phyloP scores from a whole-genome alignment of 92 coral and sea anemone species.

The Zoanthus solanderi region DNA sequence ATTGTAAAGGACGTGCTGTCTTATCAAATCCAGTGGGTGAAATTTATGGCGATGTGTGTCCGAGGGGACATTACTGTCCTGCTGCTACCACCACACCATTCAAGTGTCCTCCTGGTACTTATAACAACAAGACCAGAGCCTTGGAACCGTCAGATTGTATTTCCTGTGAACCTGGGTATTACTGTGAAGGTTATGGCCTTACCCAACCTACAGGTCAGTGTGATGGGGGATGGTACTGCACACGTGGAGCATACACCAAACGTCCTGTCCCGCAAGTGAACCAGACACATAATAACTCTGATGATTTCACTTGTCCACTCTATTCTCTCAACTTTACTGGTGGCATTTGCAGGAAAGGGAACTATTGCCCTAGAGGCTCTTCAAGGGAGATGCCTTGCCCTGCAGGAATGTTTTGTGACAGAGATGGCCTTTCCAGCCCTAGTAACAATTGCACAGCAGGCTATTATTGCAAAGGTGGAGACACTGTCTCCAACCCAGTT shows the following conservation, averaged over 20 bases:
- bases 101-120: slow-evolving; percentile 99
- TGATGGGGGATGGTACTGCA: slow-evolving; percentile 95
- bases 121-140: slow-evolving; percentile 84
- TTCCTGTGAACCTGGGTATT: slow-evolving; percentile 93
- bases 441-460: slow-evolving; percentile 94
- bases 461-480: slow-evolving; percentile 83
- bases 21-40: slow-evolving; percentile 81
- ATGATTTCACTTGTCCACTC: slow-evolving; percentile 90
- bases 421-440: slow-evolving; percentile 75
- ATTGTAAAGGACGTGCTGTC: slow-evolving; percentile 86
- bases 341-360: slow-evolving; percentile 85
- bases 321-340: slow-evolving; percentile 97
- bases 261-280: slow-evolving; percentile 74
- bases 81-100: slow-evolving; percentile 89
- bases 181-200: slow-evolving; percentile 92
- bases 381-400: slow-evolving; percentile 78
- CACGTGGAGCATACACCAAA: slow-evolving; percentile 84
- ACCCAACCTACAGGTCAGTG: slow-evolving; percentile 84
- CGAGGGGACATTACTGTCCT: slow-evolving; percentile 88
- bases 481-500: slow-evolving; percentile 74
- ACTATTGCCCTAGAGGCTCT: slow-evolving; percentile 91
- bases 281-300: slow-evolving; percentile 77
- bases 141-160: slow-evolving; percentile 81
- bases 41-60: slow-evolving; percentile 88
- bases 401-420: slow-evolving; percentile 88